Evolutionary conservation across 2,113 vertebrate species (phyloP).

Genomic region (Macrotis lagotis): DNA sequence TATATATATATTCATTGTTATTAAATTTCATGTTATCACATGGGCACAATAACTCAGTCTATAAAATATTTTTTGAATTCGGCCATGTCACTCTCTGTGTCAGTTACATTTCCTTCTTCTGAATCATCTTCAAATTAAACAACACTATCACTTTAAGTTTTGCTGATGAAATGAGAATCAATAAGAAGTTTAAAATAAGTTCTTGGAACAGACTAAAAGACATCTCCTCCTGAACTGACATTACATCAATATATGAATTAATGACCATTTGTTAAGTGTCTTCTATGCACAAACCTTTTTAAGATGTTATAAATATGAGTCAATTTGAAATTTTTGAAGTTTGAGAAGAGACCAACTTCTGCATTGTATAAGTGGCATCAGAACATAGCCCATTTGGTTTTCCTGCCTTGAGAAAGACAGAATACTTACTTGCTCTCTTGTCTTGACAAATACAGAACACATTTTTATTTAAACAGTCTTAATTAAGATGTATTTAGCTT

Average conservation of each 20-base stretch:
- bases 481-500: not conserved
- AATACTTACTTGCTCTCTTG: too few species aligned
- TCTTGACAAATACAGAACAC: too few species aligned
- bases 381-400: too few species aligned
- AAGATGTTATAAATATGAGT: not conserved
- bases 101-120: too few species aligned
- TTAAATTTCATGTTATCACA: too few species aligned
- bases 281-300: not conserved
- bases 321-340: not conserved
- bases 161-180: not conserved
- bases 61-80: too few species aligned
- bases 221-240: not conserved
- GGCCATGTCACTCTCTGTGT: too few species aligned
- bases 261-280: not conserved
- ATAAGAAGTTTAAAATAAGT: not conserved
- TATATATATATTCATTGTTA: too few species aligned
- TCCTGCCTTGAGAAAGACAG: too few species aligned
- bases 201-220: not conserved
- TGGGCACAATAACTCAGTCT: too few species aligned
- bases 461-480: not conserved
- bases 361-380: not conserved
- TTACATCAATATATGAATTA: too few species aligned
- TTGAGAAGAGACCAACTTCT: not conserved
- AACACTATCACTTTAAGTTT: not conserved
- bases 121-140: too few species aligned